Evolutionary conservation across 1,140 invertebrate genomes (phyloP).

Genomic region (Telenomus remus): DNA sequence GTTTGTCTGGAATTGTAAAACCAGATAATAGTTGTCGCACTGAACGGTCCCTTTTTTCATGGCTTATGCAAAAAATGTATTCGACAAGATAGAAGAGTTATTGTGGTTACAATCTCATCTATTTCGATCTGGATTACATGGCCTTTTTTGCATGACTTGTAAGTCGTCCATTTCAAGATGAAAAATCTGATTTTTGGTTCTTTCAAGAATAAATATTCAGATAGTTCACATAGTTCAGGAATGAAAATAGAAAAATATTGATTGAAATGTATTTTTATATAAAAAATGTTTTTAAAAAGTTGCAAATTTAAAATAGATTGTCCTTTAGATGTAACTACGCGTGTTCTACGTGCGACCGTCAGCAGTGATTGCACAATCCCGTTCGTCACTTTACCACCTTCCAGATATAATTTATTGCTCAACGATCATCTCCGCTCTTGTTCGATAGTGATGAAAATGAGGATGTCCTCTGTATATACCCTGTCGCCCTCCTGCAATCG

Average conservation of each 20-base stretch:
- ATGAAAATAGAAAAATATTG: too few relatives aligned
- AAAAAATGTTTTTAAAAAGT: too few relatives aligned
- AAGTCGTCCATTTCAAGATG: too few relatives aligned
- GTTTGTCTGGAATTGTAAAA: conserved; percentile 17
- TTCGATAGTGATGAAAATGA: conserved; percentile 57
- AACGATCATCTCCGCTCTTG: conserved; percentile 60
- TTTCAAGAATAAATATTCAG: too few relatives aligned
- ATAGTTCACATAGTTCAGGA: too few relatives aligned
- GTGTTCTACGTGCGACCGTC: conserved; percentile 27
- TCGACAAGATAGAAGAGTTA: conserved; percentile 2
- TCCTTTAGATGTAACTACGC: conserved; percentile 19
- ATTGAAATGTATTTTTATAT: too few relatives aligned
- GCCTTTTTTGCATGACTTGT: neutral
- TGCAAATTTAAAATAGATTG: neutral
- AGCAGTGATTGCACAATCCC: conserved; percentile 50
- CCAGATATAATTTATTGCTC: conserved; percentile 60
- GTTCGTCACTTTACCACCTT: conserved; percentile 46
- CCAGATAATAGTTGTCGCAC: conserved; percentile 9
- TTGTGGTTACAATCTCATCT: neutral
- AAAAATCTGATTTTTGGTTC: too few relatives aligned
- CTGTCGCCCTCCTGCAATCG: conserved; percentile 52
- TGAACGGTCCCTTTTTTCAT: conserved; percentile 2
- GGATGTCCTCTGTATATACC: conserved; percentile 56
- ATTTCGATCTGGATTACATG: conserved; percentile 2
- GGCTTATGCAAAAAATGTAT: conserved; percentile 8